Evolutionary conservation across 2,797 vertebrate species (phyloP).

Genomic region (Rhynchonycteris naso): DNA sequence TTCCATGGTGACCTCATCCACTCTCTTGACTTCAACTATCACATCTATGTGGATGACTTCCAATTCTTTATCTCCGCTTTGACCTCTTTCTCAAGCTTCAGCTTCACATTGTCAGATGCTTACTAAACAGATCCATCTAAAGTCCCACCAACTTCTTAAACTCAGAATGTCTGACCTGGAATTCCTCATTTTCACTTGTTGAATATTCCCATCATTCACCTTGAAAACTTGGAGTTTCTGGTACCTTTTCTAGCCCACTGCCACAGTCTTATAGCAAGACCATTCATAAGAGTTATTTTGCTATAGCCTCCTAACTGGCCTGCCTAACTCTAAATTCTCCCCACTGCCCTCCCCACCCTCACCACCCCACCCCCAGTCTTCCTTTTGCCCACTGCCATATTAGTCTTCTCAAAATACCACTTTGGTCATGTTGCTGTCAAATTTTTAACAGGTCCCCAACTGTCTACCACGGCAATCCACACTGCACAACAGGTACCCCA

Average conservation of each 20-base stretch:
- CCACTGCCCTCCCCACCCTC: background rate
- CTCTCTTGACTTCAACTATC: conserved; percentile 30
- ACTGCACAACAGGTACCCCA: background rate
- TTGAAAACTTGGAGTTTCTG: background rate
- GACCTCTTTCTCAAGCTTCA: conserved; percentile 54
- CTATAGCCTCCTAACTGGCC: background rate
- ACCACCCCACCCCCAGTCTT: background rate
- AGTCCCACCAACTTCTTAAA: background rate
- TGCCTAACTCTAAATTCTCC: background rate
- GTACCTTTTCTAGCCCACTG: background rate
- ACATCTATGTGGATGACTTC: conserved; percentile 27
- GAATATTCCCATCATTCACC: background rate
- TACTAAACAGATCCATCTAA: background rate
- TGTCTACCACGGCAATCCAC: background rate
- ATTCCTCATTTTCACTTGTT: background rate
- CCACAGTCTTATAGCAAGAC: background rate
- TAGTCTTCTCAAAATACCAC: background rate
- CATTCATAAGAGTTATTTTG: background rate
- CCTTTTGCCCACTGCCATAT: background rate
- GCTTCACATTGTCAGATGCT: background rate
- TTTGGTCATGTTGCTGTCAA: background rate
- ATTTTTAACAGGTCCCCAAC: background rate
- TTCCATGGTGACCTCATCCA: conserved; percentile 45
- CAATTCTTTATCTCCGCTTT: conserved; percentile 39
- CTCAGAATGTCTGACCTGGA: background rate